These are phyloP conservation scores for Lucinisca nassula DNA, from an alignment of 2,888 invertebrate species.

Conservation along the genomic window DNA sequence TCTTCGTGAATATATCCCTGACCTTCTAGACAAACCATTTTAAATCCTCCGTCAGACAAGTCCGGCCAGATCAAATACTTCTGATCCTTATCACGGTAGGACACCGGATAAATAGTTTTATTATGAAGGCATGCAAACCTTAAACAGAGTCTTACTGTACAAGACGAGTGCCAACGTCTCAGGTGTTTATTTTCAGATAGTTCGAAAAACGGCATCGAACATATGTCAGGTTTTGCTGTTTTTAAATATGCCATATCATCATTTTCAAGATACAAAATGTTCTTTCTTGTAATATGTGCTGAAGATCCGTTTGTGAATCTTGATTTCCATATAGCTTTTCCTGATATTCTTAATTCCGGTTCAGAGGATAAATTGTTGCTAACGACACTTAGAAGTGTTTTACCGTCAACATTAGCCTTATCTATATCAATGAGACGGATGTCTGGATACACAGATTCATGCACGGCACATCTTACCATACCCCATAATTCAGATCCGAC, in stretches of 20 bases:
- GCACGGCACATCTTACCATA: background rate
- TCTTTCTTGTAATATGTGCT: background rate
- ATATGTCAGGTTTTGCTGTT: background rate
- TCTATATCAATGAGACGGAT: background rate
- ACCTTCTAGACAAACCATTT: background rate
- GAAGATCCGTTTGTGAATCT: background rate
- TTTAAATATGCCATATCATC: background rate
- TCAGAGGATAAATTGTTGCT: background rate
- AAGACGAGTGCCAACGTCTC: background rate
- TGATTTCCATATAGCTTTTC: background rate
- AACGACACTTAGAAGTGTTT: background rate
- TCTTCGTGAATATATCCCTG: background rate
- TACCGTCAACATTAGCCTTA: background rate
- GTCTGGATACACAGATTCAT: background rate
- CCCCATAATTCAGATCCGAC: background rate
- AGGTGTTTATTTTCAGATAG: background rate
- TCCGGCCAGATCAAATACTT: background rate
- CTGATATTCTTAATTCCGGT: background rate
- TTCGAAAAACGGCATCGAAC: background rate
- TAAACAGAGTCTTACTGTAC: background rate
- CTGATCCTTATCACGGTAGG: background rate
- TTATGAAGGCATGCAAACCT: background rate
- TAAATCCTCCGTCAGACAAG: background rate
- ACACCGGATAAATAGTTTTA: background rate
- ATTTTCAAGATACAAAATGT: background rate